Evolutionary conservation across 2,888 invertebrate species (phyloP).

Genomic region (Latrodectus elegans): DNA sequence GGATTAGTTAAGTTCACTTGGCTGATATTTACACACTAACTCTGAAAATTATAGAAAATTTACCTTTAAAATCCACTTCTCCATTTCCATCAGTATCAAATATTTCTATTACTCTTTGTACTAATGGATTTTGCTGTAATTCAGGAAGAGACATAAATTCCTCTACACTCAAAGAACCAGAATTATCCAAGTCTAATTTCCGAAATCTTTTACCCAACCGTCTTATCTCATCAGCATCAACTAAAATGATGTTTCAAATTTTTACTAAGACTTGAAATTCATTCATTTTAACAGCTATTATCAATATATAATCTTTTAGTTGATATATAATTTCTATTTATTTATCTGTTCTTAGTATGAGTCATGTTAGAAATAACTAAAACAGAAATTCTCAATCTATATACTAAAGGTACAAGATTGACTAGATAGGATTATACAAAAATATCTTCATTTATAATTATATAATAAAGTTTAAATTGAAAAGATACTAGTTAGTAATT

Average conservation of each 20-base stretch:
- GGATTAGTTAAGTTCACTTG: neutral
- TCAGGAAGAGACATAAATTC: constrained; percentile 99
- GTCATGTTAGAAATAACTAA: neutral
- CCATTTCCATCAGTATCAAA: constrained; percentile 99
- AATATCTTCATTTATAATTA: too few relatives aligned
- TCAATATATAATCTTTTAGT: neutral
- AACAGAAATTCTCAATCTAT: neutral
- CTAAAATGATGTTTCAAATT: constrained; percentile 77
- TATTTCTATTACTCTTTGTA: constrained; percentile 99
- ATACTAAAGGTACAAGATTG: too few relatives aligned
- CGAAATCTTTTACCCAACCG: constrained; percentile 98
- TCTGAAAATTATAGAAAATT: constrained; percentile 10
- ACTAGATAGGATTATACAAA: too few relatives aligned
- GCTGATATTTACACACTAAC: neutral
- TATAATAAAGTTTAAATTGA: too few relatives aligned
- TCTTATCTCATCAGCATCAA: constrained; percentile 99
- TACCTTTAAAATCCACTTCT: constrained; percentile 91
- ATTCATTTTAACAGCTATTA: neutral
- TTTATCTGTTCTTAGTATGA: neutral
- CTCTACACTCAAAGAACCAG: constrained; percentile 97
- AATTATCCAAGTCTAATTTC: constrained; percentile 98
- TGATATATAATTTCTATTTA: neutral
- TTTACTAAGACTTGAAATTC: neutral
- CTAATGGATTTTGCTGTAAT: constrained; percentile 98
- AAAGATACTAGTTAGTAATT: too few relatives aligned